A percentile compares a stretch with the other conserved stretches of the same genome.
These are phyloP conservation scores for Polydrusus pterygomalis DNA, from an alignment of 2,888 invertebrate species.

Conservation along the genomic window DNA sequence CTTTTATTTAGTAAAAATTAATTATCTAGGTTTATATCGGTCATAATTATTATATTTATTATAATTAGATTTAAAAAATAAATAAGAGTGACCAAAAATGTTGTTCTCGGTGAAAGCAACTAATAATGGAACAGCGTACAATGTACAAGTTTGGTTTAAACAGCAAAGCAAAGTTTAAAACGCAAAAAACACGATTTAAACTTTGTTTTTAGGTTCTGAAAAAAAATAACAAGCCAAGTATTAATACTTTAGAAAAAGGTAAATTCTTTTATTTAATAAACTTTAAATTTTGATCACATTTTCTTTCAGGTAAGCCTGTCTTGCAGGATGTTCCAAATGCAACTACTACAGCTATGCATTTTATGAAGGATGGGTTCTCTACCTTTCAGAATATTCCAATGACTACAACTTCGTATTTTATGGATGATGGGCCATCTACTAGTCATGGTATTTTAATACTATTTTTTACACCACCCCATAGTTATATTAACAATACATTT, in stretches of 20 bases:
- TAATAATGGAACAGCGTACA: neutral
- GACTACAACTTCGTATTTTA: neutral
- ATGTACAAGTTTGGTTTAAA: neutral
- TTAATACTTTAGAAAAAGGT: conserved; percentile 73
- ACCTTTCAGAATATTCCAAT: neutral
- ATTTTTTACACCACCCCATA: too few species aligned
- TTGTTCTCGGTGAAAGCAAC: neutral
- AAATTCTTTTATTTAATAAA: neutral
- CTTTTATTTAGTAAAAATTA: neutral
- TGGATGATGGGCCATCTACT: too few species aligned
- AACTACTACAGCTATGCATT: neutral
- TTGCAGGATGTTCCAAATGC: neutral
- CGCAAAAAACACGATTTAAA: neutral
- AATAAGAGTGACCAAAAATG: neutral
- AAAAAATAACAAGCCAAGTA: neutral
- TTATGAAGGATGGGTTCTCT: neutral
- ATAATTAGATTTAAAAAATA: neutral
- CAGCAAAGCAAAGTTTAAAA: neutral
- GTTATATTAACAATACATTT: neutral
- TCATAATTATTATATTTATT: neutral
- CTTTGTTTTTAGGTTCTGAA: neutral
- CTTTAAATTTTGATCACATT: neutral
- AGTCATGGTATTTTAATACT: too few species aligned
- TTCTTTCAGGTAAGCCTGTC: neutral
- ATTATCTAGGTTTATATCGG: neutral